These are phyloP conservation scores for Lithodes maja DNA, from an alignment of 2,888 invertebrate species.

Conservation along the genomic window DNA sequence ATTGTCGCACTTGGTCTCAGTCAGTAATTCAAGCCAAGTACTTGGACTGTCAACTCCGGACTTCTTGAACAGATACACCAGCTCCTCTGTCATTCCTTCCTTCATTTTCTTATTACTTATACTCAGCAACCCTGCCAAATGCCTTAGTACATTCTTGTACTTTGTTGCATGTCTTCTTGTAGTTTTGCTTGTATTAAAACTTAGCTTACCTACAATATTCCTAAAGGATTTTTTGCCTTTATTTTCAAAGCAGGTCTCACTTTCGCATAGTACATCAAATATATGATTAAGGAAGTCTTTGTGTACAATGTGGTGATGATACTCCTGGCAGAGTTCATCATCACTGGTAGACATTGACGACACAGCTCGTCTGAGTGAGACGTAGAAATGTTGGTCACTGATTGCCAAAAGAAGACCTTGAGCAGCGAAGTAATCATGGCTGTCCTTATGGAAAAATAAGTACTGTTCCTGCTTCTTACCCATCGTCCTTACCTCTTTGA, in stretches of 20 bases:
- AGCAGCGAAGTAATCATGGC: slow-evolving; percentile 17
- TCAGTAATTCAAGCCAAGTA: neutral
- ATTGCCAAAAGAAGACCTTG: neutral
- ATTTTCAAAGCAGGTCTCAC: too few relatives aligned
- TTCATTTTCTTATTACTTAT: neutral
- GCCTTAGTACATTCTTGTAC: neutral
- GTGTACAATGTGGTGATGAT: too few relatives aligned
- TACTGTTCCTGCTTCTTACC: neutral
- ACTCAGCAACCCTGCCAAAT: neutral
- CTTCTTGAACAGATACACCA: neutral
- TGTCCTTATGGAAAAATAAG: slow-evolving; percentile 14
- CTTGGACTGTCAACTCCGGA: neutral
- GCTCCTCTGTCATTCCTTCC: neutral
- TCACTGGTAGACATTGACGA: neutral
- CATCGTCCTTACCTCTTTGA: neutral
- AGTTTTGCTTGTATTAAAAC: too few relatives aligned
- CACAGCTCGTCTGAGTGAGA: neutral
- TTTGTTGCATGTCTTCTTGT: neutral
- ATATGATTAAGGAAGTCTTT: too few relatives aligned
- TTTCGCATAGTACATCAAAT: too few relatives aligned
- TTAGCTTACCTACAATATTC: too few relatives aligned
- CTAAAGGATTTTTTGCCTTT: too few relatives aligned
- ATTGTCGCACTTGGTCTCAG: neutral
- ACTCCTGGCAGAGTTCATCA: too few relatives aligned
- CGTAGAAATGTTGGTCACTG: neutral